Conservation (phyloP, 2,797 vertebrate species). For the Hyperoplus lanceolatus region DNA sequence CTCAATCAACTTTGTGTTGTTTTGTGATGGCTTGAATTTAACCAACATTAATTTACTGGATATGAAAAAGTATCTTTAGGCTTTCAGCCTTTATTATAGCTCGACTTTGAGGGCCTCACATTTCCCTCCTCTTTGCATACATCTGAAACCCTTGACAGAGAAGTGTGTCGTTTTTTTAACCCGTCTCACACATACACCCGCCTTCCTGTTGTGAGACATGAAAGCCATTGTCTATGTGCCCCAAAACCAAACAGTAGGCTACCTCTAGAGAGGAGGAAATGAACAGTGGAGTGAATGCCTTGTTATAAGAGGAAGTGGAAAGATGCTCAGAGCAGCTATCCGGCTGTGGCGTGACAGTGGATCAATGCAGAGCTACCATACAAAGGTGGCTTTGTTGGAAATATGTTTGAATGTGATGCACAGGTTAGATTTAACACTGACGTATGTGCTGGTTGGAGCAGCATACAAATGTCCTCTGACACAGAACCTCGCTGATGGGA, state of each 20-base stretch:
- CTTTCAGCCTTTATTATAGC: neutral
- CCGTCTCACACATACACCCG: neutral
- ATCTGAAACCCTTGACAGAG: neutral
- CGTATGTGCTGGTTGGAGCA: neutral
- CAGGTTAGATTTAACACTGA: neutral
- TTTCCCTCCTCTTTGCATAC: slow-evolving; percentile 12
- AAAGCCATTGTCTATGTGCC: slow-evolving; percentile 8
- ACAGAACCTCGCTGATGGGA: slow-evolving; percentile 29
- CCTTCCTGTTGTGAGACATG: slow-evolving; percentile 31
- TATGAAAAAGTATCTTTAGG: neutral
- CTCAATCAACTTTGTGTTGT: no score
- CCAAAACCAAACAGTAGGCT: slow-evolving; percentile 23
- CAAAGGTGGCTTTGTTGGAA: slow-evolving; percentile 19
- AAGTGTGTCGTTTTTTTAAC: neutral
- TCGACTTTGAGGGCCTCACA: neutral
- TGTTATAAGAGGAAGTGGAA: slow-evolving; percentile 23
- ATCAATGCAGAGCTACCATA: slow-evolving; percentile 17
- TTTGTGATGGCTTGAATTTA: no score
- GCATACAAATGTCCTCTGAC: slow-evolving; percentile 41
- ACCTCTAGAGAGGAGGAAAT: slow-evolving; percentile 23
- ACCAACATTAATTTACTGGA: no score
- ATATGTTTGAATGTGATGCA: neutral
- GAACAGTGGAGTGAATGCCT: slow-evolving; percentile 5
- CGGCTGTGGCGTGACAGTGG: neutral
- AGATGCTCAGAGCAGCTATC: slow-evolving; percentile 17